Percentiles rank a stretch among this genome's conserved stretches.
These are phyloP conservation scores for Knipowitschia caucasica DNA, from an alignment of 2,797 vertebrate genomes.

Conservation along the genomic window DNA sequence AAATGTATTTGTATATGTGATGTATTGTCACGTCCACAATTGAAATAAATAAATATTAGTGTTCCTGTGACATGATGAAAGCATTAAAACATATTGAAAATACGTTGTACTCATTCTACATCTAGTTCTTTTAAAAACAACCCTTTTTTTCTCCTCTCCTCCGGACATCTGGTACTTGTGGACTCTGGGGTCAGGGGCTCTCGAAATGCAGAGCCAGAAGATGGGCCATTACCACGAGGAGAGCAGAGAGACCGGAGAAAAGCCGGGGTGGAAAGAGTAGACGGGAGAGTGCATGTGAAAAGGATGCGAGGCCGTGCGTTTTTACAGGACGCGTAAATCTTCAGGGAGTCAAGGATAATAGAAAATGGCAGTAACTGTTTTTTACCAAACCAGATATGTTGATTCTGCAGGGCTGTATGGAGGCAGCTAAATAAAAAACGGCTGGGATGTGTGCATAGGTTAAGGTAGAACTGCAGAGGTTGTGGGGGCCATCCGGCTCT, in stretches of 20 bases:
- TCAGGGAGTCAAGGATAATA: slow-evolving; percentile 64
- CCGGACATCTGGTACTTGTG: slow-evolving; percentile 67
- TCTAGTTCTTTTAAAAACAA: slow-evolving; percentile 44
- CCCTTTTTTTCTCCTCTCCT: slow-evolving; percentile 32
- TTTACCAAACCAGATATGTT: slow-evolving; percentile 70
- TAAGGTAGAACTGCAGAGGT: slow-evolving; percentile 23
- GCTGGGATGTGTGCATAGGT: slow-evolving; percentile 21
- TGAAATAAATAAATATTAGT: too few relatives aligned
- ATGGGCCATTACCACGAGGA: slow-evolving; percentile 62
- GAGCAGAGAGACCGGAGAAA: slow-evolving; percentile 36
- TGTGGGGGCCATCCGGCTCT: slow-evolving; percentile 13
- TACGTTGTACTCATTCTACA: background rate
- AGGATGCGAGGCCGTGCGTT: slow-evolving; percentile 31
- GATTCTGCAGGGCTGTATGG: slow-evolving; percentile 60
- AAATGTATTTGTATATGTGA: too few relatives aligned
- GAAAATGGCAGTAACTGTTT: slow-evolving; percentile 63
- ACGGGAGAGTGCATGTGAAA: slow-evolving; percentile 47
- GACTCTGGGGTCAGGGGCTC: slow-evolving; percentile 47
- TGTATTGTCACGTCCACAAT: too few relatives aligned
- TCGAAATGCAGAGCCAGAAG: slow-evolving; percentile 34
- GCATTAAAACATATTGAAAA: too few relatives aligned
- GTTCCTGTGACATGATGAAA: too few relatives aligned
- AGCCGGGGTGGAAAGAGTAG: slow-evolving; percentile 49
- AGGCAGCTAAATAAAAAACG: slow-evolving; percentile 56
- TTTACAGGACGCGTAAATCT: slow-evolving; percentile 65